Base-by-base conservation (phyloP, 2,113 vertebrate species). In the Ascaphus truei region DNA sequence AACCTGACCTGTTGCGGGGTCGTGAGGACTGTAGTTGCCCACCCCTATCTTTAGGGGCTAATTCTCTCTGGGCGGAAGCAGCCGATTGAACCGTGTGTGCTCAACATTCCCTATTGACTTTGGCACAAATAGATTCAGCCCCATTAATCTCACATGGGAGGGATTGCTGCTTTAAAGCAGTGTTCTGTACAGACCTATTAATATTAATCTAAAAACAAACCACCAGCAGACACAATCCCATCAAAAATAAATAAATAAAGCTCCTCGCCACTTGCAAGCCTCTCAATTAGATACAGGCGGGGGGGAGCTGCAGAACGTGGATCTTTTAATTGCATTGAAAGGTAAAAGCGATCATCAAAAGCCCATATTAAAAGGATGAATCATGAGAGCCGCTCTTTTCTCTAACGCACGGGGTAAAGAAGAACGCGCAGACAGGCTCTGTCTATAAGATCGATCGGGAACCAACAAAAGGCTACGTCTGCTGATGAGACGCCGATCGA, bases 401-500 rank as follows among this genome's bases (percentile, higher is more conserved):
- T 82, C 65, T 51, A 64, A 51, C 73, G 62, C 74, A 78, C 71
- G 75, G 71, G 31, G 53, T 69, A 67, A 20, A 36, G 41, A 1
- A 68, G 75, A 78, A 73, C 73, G 51, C 72, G 63, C 73, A 79
- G 79, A 76, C 78, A 85, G 78, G 39, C 74, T 84, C 72, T 72
- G 77, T 89, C 85, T 84, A 77, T 85, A 80, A 75, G 81, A 89
- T 86, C 88, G 87, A 92, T 91, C 88, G 86, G 84, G 79, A 84
- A 83, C 86, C 80, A 80, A 84, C 85, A 89, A 91, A n/a, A 88
- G 84, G 82, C 88, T 89, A 83, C 68, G 78, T 85, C 82, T 83
- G 76, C 85, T 91, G 89, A 86, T 43, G 81, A 85, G 81, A 89
- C 82, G 86, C 86, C 85, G 88, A 89, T 92, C 89, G 87, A 89